phyloP scores from a whole-genome alignment of 2,888 invertebrate species.

The Eilema caniola region DNA sequence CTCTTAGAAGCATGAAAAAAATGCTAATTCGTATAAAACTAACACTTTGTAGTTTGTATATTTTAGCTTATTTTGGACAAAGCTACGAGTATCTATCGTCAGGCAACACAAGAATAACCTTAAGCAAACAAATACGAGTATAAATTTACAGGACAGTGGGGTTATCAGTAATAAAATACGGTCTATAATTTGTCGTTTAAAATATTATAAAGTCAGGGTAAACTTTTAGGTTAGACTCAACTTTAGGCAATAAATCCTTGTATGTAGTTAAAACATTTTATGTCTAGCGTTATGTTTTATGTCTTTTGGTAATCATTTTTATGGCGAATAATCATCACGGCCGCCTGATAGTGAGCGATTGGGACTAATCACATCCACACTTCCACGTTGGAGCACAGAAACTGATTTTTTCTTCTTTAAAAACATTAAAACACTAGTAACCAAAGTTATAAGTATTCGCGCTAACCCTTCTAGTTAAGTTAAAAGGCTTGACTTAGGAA shows the following conservation, averaged over 20 bases:
- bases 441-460: too few species aligned
- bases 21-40: neutral
- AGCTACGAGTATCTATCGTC: neutral
- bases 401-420: too few species aligned
- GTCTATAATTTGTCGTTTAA: conserved; percentile 29
- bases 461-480: too few species aligned
- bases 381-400: too few species aligned
- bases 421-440: too few species aligned
- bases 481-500: too few species aligned
- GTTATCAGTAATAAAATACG: conserved; percentile 27
- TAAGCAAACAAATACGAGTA: conserved; percentile 10
- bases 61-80: neutral
- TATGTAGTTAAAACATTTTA: conserved; percentile 30
- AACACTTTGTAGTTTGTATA: neutral
- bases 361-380: neutral
- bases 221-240: conserved; percentile 40
- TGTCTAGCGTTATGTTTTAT: conserved; percentile 24
- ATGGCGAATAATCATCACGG: too few species aligned
- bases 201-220: conserved; percentile 31
- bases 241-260: conserved; percentile 40
- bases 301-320: neutral
- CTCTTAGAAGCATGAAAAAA: neutral
- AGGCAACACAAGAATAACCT: neutral
- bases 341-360: neutral
- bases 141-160: conserved; percentile 10